Evolutionary conservation across 2,113 vertebrate genomes (phyloP).

Genomic region (Platanista minor): DNA sequence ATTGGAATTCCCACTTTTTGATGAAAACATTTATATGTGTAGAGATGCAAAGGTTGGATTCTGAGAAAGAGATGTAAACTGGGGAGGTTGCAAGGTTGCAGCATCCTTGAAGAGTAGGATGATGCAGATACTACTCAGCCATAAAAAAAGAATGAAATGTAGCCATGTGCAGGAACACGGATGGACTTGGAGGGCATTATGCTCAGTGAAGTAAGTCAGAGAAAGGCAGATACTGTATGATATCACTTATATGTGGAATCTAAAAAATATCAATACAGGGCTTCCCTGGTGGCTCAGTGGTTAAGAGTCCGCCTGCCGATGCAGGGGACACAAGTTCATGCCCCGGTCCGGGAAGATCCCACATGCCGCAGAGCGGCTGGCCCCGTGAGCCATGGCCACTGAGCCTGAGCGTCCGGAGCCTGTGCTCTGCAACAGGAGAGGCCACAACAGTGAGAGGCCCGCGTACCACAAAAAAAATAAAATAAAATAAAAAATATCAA

Average conservation of each 20-base stretch:
- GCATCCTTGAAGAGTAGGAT: neutral
- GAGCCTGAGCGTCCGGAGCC: too few relatives aligned
- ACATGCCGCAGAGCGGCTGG: too few relatives aligned
- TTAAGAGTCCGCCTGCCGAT: too few relatives aligned
- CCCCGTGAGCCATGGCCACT: too few relatives aligned
- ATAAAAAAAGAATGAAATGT: neutral
- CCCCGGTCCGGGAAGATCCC: too few relatives aligned
- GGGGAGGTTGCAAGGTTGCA: neutral
- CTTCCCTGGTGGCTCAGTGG: too few relatives aligned
- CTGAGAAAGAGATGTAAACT: neutral
- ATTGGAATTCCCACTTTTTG: neutral
- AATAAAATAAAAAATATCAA: neutral
- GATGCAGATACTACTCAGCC: too few relatives aligned
- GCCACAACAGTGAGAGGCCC: too few relatives aligned
- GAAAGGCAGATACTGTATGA: neutral
- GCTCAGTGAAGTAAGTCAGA: neutral
- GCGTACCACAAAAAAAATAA: too few relatives aligned
- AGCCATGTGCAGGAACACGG: neutral
- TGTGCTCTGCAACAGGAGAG: too few relatives aligned
- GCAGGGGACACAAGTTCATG: too few relatives aligned
- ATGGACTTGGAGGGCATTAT: neutral
- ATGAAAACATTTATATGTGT: neutral
- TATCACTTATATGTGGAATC: neutral
- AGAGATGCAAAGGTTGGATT: neutral
- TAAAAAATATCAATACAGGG: neutral